A percentile compares a stretch with the other conserved stretches of the same genome.
phyloP scores from a whole-genome alignment of 2,113 vertebrate species.

The Cygnus atratus region DNA sequence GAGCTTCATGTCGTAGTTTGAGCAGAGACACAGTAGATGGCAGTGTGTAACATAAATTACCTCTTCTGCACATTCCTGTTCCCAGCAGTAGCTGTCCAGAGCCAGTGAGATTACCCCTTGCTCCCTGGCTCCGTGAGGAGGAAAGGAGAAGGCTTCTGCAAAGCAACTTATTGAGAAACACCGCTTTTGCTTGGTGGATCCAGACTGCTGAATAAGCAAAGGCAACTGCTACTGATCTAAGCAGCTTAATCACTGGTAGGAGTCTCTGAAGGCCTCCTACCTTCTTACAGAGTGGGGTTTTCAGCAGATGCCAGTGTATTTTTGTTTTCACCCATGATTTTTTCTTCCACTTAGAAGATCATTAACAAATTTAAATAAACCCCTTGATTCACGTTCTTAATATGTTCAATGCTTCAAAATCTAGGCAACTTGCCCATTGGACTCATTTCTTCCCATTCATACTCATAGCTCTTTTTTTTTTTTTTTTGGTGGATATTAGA shows the following conservation, averaged over 20 bases:
- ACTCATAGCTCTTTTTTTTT: not conserved
- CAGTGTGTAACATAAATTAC: constrained; percentile 64
- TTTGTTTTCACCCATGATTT: not conserved
- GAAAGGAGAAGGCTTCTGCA: not conserved
- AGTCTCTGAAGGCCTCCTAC: not conserved
- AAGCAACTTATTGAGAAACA: not conserved
- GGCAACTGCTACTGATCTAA: not conserved
- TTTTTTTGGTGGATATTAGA: not conserved
- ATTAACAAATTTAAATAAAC: not conserved
- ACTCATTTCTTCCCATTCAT: not conserved
- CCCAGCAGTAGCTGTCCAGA: not conserved
- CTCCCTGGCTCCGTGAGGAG: not conserved
- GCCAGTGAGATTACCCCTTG: not conserved
- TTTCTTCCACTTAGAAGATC: not conserved
- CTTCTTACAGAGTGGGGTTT: not conserved
- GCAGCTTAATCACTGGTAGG: not conserved
- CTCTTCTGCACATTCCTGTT: not conserved
- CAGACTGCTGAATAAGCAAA: constrained; percentile 54
- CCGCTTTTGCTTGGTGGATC: not conserved
- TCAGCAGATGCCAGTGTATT: not conserved
- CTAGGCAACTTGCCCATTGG: not conserved
- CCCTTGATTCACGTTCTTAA: not conserved
- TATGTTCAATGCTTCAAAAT: not conserved
- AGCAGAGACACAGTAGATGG: constrained; percentile 75
- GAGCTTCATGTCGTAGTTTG: constrained; percentile 20